Percentiles rank a stretch among this genome's conserved stretches.
Evolutionary conservation across 2,797 vertebrate genomes (phyloP).

Genomic region (Centroberyx gerrardi): DNA sequence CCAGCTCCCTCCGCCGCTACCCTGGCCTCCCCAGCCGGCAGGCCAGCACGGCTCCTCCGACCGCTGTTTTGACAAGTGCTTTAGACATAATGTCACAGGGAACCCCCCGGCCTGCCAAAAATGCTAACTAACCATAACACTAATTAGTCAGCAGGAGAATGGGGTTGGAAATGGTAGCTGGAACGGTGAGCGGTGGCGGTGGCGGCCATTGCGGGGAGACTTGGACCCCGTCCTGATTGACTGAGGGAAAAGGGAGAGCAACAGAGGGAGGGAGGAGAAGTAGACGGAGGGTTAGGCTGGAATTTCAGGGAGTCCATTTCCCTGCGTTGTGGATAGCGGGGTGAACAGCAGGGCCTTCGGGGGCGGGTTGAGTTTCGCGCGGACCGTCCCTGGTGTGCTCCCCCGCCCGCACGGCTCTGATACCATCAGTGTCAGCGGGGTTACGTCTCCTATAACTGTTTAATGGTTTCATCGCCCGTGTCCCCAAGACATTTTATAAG

Average conservation of each 20-base stretch:
- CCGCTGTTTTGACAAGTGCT: slow-evolving; percentile 84
- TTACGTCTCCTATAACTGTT: slow-evolving; percentile 69
- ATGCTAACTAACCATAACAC: slow-evolving; percentile 85
- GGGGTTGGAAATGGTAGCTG: slow-evolving; percentile 73
- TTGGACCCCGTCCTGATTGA: slow-evolving; percentile 80
- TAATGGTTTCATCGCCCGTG: slow-evolving; percentile 76
- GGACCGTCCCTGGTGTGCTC: slow-evolving; percentile 51
- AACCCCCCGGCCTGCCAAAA: slow-evolving; percentile 79
- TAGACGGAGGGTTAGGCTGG: slow-evolving; percentile 46
- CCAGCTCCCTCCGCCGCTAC: slow-evolving; percentile 43
- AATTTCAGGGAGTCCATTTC: slow-evolving; percentile 64
- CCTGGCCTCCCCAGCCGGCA: slow-evolving; percentile 49
- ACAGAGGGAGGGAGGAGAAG: slow-evolving; percentile 24
- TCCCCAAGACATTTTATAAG: slow-evolving; percentile 73
- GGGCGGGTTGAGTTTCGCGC: slow-evolving; percentile 67
- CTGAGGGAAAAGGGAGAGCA: slow-evolving; percentile 56
- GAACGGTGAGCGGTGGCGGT: slow-evolving; percentile 58
- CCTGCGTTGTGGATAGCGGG: slow-evolving; percentile 33
- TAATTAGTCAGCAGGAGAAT: slow-evolving; percentile 82
- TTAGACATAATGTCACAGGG: slow-evolving; percentile 83
- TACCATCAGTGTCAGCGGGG: slow-evolving; percentile 72
- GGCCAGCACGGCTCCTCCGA: slow-evolving; percentile 62
- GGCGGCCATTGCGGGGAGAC: slow-evolving; percentile 69
- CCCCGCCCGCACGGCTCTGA: slow-evolving; percentile 58
- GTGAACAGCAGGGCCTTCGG: slow-evolving; percentile 60